Evolutionary conservation across 2,113 vertebrate species (phyloP).

Genomic region (Tinamus guttatus): DNA sequence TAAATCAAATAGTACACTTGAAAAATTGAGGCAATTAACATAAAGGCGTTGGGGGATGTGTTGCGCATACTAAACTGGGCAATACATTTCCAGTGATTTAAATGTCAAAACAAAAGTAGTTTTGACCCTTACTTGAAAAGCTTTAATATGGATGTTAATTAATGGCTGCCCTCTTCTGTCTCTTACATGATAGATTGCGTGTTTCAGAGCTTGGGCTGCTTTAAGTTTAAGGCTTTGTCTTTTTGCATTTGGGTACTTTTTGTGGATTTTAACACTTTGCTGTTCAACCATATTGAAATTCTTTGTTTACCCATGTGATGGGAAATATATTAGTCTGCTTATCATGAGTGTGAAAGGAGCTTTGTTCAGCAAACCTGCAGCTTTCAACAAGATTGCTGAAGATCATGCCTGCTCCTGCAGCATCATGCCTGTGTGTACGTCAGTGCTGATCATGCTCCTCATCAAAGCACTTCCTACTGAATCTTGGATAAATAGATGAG

Average conservation of each 20-base stretch:
- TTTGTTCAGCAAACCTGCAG: neutral
- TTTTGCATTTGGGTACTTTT: neutral
- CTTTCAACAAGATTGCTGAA: neutral
- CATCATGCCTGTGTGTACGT: rapidly evolving
- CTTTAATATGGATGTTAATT: slow-evolving; percentile 78
- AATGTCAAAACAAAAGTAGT: slow-evolving; percentile 80
- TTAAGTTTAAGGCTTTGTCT: slow-evolving; percentile 5
- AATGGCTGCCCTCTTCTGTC: slow-evolving; percentile 70
- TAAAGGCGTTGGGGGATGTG: slow-evolving; percentile 74
- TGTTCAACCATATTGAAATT: neutral
- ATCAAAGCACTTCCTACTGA: neutral
- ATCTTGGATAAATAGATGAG: neutral
- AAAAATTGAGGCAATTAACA: slow-evolving; percentile 94
- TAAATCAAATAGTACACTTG: slow-evolving; percentile 90
- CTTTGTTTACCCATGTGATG: neutral
- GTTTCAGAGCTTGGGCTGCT: slow-evolving; percentile 19
- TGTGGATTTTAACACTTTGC: neutral
- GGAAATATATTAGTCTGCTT: slow-evolving; percentile 7
- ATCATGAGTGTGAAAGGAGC: neutral
- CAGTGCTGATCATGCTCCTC: rapidly evolving
- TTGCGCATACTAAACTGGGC: slow-evolving; percentile 59
- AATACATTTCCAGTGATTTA: slow-evolving; percentile 64
- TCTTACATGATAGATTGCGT: slow-evolving; percentile 49
- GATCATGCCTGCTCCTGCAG: neutral
- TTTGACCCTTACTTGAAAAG: slow-evolving; percentile 73